Percentiles rank a stretch among this genome's conserved stretches.
Conservation (phyloP, 2,113 vertebrate species). For the Panthera leo region DNA sequence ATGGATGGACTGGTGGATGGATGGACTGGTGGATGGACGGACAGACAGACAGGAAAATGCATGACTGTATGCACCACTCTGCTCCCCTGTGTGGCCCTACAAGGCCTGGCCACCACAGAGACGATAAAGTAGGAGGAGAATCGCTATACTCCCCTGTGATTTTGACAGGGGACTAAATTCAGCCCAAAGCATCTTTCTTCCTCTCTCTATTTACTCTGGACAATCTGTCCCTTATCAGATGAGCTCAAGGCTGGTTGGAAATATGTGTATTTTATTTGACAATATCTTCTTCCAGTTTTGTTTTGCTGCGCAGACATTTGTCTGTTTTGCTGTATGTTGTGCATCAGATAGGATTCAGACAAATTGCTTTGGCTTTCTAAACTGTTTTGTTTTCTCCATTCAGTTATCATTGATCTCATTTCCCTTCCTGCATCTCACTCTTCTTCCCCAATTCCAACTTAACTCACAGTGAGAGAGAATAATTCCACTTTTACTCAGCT, state of each 20-base stretch:
- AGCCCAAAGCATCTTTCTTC: slow-evolving; percentile 47
- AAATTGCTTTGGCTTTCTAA: slow-evolving; percentile 57
- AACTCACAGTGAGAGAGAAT: neutral
- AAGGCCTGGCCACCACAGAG: neutral
- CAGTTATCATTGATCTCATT: slow-evolving; percentile 31
- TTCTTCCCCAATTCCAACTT: neutral
- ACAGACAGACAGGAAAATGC: neutral
- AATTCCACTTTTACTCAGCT: neutral
- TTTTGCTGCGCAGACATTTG: slow-evolving; percentile 57
- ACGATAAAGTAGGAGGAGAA: neutral
- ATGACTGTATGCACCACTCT: neutral
- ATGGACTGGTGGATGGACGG: neutral
- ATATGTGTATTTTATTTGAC: slow-evolving; percentile 55
- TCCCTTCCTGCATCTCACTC: slow-evolving; percentile 5
- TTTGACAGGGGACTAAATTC: slow-evolving; percentile 59
- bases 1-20: no score
- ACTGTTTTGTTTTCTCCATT: slow-evolving; percentile 64
- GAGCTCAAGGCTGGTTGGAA: slow-evolving; percentile 61
- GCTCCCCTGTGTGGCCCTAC: neutral
- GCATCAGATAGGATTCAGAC: slow-evolving; percentile 34
- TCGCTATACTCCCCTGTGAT: neutral
- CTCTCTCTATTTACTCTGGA: slow-evolving; percentile 62
- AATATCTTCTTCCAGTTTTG: slow-evolving; percentile 47
- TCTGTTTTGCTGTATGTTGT: slow-evolving; percentile 47
- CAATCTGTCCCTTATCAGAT: slow-evolving; percentile 70